Conservation (phyloP, 1,140 invertebrate species). For the Drosophila pseudoobscura region DNA sequence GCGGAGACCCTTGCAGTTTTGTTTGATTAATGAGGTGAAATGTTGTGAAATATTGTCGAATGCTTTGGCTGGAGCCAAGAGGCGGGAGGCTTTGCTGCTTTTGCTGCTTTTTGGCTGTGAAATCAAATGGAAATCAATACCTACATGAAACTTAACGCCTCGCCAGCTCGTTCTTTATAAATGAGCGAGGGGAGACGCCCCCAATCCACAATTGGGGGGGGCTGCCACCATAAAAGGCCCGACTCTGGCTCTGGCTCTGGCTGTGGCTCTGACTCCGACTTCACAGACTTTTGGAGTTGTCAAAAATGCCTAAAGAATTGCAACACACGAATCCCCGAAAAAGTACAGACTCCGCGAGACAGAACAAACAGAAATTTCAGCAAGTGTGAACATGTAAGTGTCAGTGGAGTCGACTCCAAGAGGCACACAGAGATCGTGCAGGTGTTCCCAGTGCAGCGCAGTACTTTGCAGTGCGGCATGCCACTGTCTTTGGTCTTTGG, state of each 20-base stretch:
- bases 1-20: constrained; percentile 60
- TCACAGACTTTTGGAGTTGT: constrained; percentile 59
- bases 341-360: constrained; percentile 2
- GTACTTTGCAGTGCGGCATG: constrained; percentile 3
- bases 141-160: constrained; percentile 74
- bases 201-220: constrained; percentile 22
- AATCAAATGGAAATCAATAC: constrained; percentile 82
- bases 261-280: neutral
- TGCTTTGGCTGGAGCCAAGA: neutral
- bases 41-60: constrained; percentile 78
- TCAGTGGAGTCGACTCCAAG: constrained; percentile 48
- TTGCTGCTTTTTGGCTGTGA: constrained; percentile 31
- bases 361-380: constrained; percentile 24
- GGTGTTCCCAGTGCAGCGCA: constrained; percentile 48
- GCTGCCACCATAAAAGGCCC: neutral
- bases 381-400: constrained; percentile 71
- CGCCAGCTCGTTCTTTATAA: constrained; percentile 33
- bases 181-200: constrained; percentile 42
- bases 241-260: neutral
- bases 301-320: constrained; percentile 71
- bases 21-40: constrained; percentile 82
- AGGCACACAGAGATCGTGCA: constrained; percentile 41
- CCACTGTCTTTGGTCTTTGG: neutral
- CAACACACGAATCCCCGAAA: constrained; percentile 16
- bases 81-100: neutral